These are phyloP conservation scores for Philhelius pedissequus DNA, from an alignment of 2,888 invertebrate species.

Conservation along the genomic window DNA sequence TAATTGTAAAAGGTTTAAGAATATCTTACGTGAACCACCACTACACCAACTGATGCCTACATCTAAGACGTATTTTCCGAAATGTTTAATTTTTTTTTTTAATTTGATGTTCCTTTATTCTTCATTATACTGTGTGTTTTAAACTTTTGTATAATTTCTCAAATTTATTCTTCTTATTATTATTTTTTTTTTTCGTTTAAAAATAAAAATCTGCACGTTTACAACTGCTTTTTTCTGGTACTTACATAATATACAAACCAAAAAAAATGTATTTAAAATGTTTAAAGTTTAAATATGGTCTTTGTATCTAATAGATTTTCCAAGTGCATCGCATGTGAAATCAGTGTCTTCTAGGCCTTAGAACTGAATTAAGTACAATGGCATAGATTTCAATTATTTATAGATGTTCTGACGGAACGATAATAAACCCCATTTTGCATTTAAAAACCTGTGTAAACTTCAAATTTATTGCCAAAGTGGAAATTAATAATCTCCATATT, in stretches of 20 bases:
- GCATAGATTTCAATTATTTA: background rate
- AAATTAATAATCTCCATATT: constrained; percentile 14
- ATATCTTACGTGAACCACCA: constrained; percentile 70
- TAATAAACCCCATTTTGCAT: constrained; percentile 2
- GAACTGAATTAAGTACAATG: constrained; percentile 3
- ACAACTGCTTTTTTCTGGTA: constrained; percentile 43
- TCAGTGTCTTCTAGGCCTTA: constrained; percentile 33
- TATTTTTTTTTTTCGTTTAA: background rate
- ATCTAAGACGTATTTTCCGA: constrained; percentile 65
- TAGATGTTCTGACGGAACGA: constrained; percentile 2
- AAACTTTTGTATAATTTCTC: constrained; percentile 42
- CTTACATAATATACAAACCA: no score
- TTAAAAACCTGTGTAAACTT: background rate
- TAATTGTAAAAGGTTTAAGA: constrained; percentile 41
- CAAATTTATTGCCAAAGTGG: constrained; percentile 58
- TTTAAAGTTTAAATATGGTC: background rate
- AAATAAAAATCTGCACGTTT: constrained; percentile 41
- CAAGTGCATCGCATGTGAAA: constrained; percentile 34
- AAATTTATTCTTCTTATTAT: background rate
- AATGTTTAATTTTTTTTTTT: constrained; percentile 30
- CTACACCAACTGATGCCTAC: constrained; percentile 71
- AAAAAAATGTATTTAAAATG: background rate
- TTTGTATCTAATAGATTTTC: background rate
- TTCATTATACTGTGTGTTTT: constrained; percentile 44
- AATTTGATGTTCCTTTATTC: constrained; percentile 25